Evolutionary conservation across 2,888 invertebrate genomes (phyloP).

Genomic region (Hyposoter didymator): DNA sequence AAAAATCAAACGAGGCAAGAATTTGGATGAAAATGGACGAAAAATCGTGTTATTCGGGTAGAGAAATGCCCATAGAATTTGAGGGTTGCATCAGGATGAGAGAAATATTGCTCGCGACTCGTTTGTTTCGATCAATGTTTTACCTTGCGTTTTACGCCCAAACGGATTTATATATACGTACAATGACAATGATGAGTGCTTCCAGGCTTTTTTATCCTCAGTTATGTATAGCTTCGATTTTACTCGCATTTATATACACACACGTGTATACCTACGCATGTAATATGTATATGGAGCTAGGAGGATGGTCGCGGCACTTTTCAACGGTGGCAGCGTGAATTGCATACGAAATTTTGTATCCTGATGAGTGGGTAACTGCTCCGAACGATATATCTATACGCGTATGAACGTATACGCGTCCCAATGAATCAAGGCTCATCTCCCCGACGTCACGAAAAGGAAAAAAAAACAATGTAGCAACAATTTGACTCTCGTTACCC

Average conservation of each 20-base stretch:
- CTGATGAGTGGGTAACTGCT: constrained; percentile 28
- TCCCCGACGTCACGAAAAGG: constrained; percentile 7
- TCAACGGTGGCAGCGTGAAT: constrained; percentile 57
- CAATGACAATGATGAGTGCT: constrained; percentile 63
- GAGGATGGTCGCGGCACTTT: constrained; percentile 33
- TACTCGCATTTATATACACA: constrained; percentile 20
- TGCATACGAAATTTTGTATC: constrained; percentile 62
- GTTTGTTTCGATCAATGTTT: constrained; percentile 57
- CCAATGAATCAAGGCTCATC: constrained; percentile 11
- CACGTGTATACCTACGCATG: not conserved
- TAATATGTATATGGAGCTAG: not conserved
- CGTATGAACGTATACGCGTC: not conserved
- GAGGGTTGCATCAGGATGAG: constrained; percentile 15
- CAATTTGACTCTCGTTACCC: constrained; percentile 25
- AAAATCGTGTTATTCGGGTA: not conserved
- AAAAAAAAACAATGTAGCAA: constrained; percentile 28
- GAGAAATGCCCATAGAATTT: constrained; percentile 21
- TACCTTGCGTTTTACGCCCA: constrained; percentile 49
- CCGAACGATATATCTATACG: not conserved
- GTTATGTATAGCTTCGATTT: constrained; percentile 47
- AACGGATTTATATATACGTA: constrained; percentile 39
- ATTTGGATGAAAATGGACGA: not conserved
- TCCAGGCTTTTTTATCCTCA: constrained; percentile 59
- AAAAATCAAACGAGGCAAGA: not conserved
- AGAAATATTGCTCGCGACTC: constrained; percentile 47